These are phyloP conservation scores for Ennomos erosarius DNA, from an alignment of 2,888 invertebrate species.

Conservation along the genomic window DNA sequence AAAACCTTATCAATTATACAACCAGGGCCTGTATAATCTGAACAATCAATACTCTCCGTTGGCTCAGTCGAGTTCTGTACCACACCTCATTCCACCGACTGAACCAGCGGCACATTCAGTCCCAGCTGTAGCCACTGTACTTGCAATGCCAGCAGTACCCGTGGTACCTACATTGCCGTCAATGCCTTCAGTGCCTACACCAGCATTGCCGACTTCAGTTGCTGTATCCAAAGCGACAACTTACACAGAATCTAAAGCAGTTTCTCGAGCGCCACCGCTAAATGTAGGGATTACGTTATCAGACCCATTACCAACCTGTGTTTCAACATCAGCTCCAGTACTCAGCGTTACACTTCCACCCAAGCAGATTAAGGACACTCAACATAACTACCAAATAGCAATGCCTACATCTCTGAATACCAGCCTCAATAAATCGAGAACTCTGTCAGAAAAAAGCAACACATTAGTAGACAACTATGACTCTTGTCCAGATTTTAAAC, in stretches of 20 bases:
- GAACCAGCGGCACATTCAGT: constrained; percentile 47
- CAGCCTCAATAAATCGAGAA: constrained; percentile 77
- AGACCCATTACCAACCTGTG: constrained; percentile 89
- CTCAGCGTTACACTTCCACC: constrained; percentile 92
- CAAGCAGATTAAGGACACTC: constrained; percentile 88
- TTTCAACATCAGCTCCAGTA: constrained; percentile 85
- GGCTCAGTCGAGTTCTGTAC: constrained; percentile 64
- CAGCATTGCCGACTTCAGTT: constrained; percentile 45
- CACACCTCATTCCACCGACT: constrained; percentile 65
- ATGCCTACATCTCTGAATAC: constrained; percentile 80
- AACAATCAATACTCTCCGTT: constrained; percentile 78
- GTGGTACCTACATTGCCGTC: constrained; percentile 42
- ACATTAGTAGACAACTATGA: constrained; percentile 87
- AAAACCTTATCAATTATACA: constrained; percentile 76
- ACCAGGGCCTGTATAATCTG: constrained; percentile 74
- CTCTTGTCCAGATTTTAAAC: constrained; percentile 93
- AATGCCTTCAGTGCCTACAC: constrained; percentile 40
- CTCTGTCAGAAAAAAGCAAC: constrained; percentile 80
- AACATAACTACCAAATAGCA: constrained; percentile 89
- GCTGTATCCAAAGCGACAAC: constrained; percentile 50
- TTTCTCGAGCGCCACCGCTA: constrained; percentile 86
- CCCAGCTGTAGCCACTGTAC: constrained; percentile 48
- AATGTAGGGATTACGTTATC: constrained; percentile 94
- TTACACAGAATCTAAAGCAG: constrained; percentile 63
- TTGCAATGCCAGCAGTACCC: constrained; percentile 48